phyloP scores from a whole-genome alignment of 2,888 invertebrate species.

The Mesorhabditis belari region DNA sequence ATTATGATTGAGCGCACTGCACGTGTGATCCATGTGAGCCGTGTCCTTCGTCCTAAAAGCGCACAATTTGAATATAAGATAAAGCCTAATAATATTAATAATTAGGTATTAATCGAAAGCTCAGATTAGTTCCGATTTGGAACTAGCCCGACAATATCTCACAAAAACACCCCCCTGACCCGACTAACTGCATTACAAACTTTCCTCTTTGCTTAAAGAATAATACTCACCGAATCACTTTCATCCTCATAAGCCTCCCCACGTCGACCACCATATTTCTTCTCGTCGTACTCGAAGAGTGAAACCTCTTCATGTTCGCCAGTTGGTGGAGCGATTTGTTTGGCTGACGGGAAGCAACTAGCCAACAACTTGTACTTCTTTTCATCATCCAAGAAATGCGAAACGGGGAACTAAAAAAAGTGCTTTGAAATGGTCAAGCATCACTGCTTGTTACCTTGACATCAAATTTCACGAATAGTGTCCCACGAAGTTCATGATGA shows the following conservation, averaged over 20 bases:
- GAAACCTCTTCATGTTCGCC: slow-evolving; percentile 64
- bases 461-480: slow-evolving; percentile 77
- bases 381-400: slow-evolving; percentile 66
- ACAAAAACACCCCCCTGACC: too few relatives aligned
- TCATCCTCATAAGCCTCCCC: slow-evolving; percentile 68
- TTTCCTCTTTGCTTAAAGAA: too few relatives aligned
- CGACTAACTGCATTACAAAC: too few relatives aligned
- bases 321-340: background rate
- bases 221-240: slow-evolving; percentile 11
- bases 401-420: slow-evolving; percentile 71
- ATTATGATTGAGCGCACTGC: too few relatives aligned
- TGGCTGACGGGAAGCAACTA: background rate
- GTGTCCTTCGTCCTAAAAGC: too few relatives aligned
- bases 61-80: too few relatives aligned
- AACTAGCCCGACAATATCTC: too few relatives aligned
- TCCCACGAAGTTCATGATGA: slow-evolving; percentile 60
- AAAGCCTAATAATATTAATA: too few relatives aligned
- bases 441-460: slow-evolving; percentile 58
- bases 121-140: too few relatives aligned
- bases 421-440: background rate
- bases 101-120: too few relatives aligned
- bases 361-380: slow-evolving; percentile 17
- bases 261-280: slow-evolving; percentile 45
- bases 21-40: too few relatives aligned
- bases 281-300: slow-evolving; percentile 57